Evolutionary conservation across 2,888 invertebrate species (phyloP).

Genomic region (Harpagoxenus sublaevis): DNA sequence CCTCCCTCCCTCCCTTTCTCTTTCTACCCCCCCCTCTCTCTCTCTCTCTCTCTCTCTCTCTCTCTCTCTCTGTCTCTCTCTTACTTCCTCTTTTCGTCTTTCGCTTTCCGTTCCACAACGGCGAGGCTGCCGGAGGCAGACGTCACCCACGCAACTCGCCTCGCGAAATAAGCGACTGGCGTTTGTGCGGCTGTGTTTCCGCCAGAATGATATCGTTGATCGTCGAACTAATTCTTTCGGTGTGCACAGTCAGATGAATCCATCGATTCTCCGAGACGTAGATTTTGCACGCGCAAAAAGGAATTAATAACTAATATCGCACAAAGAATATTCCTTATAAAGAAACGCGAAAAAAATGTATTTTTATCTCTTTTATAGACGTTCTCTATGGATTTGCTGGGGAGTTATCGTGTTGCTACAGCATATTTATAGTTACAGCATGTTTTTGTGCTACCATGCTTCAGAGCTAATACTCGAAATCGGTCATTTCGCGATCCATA

Average conservation of each 20-base stretch:
- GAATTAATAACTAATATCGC: neutral
- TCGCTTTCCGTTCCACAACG: conserved; percentile 20
- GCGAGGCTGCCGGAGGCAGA: conserved; percentile 46
- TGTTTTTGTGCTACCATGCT: neutral
- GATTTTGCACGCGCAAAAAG: neutral
- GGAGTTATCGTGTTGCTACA: neutral
- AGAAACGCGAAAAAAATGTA: neutral
- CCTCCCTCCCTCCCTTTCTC: neutral
- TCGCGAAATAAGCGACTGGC: conserved; percentile 52
- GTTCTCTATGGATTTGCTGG: neutral
- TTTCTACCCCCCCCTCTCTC: neutral
- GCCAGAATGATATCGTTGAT: conserved; percentile 44
- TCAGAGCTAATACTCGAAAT: neutral
- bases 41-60: neutral
- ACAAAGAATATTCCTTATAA: neutral
- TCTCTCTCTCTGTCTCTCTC: neutral
- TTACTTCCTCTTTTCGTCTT: conserved; percentile 1
- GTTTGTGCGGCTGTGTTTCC: conserved; percentile 47
- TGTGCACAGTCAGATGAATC: conserved; percentile 21
- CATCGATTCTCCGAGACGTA: conserved; percentile 7
- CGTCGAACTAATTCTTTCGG: conserved; percentile 48
- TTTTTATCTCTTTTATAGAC: neutral
- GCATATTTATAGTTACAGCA: neutral
- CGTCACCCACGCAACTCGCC: conserved; percentile 50
- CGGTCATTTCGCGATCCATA: neutral